phyloP scores from a whole-genome alignment of 1,140 invertebrate genomes.

The Ostrea denselamellosa region DNA sequence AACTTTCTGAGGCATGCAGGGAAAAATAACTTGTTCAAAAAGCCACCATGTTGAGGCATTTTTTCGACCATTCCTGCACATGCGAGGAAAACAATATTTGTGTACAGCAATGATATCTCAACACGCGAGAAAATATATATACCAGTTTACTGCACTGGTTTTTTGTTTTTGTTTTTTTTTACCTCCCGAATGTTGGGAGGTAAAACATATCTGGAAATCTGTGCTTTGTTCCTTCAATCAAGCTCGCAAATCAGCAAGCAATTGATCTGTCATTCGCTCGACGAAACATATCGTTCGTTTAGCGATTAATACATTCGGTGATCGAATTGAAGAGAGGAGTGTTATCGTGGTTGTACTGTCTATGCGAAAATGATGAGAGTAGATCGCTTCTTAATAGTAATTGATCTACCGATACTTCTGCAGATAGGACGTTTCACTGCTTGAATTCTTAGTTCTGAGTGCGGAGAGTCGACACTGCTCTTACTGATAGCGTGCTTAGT shows the following conservation, averaged over 20 bases:
- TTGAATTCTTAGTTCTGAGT: background rate
- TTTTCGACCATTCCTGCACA: too few relatives aligned
- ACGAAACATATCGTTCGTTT: background rate
- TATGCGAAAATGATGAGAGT: background rate
- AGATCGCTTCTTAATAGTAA: conserved; percentile 8
- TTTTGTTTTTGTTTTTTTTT: background rate
- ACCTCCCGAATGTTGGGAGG: background rate
- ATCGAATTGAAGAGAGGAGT: background rate
- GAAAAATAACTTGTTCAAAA: too few relatives aligned
- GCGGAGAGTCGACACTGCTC: background rate
- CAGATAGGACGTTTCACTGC: background rate
- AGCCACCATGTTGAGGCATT: too few relatives aligned
- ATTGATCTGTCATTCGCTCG: background rate
- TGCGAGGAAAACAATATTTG: background rate
- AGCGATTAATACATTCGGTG: background rate
- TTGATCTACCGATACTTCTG: background rate
- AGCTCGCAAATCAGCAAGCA: background rate
- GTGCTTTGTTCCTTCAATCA: background rate
- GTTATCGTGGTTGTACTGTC: background rate
- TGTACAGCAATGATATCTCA: background rate
- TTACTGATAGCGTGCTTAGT: background rate
- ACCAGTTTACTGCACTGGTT: background rate
- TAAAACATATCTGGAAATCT: background rate
- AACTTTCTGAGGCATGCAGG: too few relatives aligned
- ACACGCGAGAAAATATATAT: background rate